A percentile compares a stretch with the other conserved stretches of the same genome.
phyloP scores from a whole-genome alignment of 2,888 invertebrate genomes.

The Oithona nana region DNA sequence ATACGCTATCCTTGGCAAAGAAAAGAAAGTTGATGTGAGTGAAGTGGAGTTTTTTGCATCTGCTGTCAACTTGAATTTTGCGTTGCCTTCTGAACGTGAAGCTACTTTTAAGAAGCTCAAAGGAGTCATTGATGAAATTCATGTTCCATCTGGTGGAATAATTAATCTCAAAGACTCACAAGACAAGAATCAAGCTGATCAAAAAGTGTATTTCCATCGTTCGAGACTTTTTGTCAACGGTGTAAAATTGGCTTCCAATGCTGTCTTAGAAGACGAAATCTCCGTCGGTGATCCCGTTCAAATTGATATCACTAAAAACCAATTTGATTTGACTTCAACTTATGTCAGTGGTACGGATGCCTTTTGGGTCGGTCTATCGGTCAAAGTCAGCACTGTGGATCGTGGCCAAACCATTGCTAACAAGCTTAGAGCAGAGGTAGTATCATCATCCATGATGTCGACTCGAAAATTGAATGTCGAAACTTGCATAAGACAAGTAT shows the following conservation, averaged over 20 bases:
- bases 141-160: conserved; percentile 4
- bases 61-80: not conserved
- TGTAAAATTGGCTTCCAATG: not conserved
- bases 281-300: not conserved
- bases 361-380: conserved; percentile 6
- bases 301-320: conserved; percentile 5
- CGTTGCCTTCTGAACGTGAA: not conserved
- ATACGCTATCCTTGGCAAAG: not conserved
- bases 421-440: conserved; percentile 3
- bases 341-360: not conserved
- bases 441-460: too few species aligned
- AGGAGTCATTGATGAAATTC: conserved; percentile 11
- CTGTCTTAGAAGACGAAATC: not conserved
- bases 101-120: not conserved
- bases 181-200: not conserved
- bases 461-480: too few species aligned
- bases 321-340: not conserved
- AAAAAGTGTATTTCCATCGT: conserved; percentile 8
- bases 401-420: conserved; percentile 1
- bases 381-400: not conserved
- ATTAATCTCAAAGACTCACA: not conserved
- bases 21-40: not conserved
- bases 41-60: not conserved
- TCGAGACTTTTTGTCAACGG: conserved; percentile 5
- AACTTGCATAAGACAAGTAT: too few species aligned